These are phyloP conservation scores for Fregetta grallaria DNA, from an alignment of 2,113 vertebrate genomes.

Conservation along the genomic window DNA sequence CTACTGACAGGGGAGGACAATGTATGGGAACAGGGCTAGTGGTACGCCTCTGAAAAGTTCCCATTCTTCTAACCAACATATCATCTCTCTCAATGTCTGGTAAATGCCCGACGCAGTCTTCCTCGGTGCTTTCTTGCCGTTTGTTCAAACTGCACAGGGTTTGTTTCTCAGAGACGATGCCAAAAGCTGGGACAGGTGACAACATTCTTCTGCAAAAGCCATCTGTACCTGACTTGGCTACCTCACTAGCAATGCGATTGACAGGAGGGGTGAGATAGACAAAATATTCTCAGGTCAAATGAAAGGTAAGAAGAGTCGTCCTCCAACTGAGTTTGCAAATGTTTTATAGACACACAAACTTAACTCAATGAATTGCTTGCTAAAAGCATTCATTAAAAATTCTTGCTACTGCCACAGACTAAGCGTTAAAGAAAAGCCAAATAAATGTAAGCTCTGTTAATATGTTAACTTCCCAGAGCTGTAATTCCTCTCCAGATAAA, in stretches of 20 bases:
- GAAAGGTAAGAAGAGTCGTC: neutral
- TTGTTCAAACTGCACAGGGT: neutral
- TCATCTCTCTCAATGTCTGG: constrained; percentile 81
- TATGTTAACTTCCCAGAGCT: neutral
- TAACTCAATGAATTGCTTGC: neutral
- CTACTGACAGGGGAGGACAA: neutral
- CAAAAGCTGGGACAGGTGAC: neutral
- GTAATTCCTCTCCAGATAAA: neutral
- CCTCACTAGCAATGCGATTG: neutral
- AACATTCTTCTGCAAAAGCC: neutral
- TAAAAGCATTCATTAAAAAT: neutral
- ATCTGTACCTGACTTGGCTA: constrained; percentile 1
- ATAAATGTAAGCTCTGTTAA: neutral
- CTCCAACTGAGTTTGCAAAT: neutral
- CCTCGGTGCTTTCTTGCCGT: neutral
- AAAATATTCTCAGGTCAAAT: neutral
- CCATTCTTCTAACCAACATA: constrained; percentile 78
- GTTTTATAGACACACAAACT: neutral
- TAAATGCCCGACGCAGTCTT: constrained; percentile 53
- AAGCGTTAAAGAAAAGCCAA: neutral
- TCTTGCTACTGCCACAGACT: neutral
- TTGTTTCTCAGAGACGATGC: constrained; percentile 15
- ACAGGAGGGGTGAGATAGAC: neutral
- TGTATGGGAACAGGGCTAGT: neutral
- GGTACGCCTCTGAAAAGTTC: constrained; percentile 61